These are phyloP conservation scores for Myioborus melanocephalus DNA, from an alignment of 2,797 vertebrate species.

Conservation along the genomic window DNA sequence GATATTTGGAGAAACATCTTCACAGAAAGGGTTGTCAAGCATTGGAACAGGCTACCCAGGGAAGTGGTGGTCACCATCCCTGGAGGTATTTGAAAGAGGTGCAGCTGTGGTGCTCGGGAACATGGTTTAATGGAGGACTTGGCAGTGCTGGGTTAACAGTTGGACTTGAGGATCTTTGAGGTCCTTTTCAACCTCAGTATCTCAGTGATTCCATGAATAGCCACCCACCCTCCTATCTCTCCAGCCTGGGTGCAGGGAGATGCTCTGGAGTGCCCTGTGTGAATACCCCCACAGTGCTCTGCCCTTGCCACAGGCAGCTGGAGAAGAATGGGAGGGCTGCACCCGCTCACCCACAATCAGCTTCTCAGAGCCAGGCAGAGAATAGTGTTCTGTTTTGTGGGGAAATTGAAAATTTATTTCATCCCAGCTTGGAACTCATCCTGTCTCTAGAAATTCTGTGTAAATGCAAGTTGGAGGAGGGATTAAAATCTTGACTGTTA, in stretches of 20 bases:
- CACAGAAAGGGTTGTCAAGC: neutral
- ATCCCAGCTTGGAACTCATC: neutral
- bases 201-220: neutral
- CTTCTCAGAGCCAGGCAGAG: conserved; percentile 20
- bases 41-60: neutral
- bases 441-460: neutral
- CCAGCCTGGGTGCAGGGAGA: neutral
- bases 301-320: neutral
- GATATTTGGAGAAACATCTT: neutral
- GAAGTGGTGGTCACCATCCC: neutral
- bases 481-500: neutral
- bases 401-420: conserved; percentile 20
- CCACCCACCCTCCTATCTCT: neutral
- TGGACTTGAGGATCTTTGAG: neutral
- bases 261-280: neutral
- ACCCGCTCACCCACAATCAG: conserved; percentile 42
- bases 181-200: neutral
- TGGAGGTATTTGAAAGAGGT: neutral
- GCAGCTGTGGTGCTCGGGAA: neutral
- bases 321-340: conserved; percentile 45
- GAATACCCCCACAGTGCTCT: conserved; percentile 41
- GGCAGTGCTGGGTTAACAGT: neutral
- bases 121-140: neutral
- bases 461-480: neutral
- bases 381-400: neutral